A percentile compares a stretch with the other conserved stretches of the same genome.
Evolutionary conservation across 1,140 invertebrate species (phyloP).

Genomic region (Cataglyphis hispanica): DNA sequence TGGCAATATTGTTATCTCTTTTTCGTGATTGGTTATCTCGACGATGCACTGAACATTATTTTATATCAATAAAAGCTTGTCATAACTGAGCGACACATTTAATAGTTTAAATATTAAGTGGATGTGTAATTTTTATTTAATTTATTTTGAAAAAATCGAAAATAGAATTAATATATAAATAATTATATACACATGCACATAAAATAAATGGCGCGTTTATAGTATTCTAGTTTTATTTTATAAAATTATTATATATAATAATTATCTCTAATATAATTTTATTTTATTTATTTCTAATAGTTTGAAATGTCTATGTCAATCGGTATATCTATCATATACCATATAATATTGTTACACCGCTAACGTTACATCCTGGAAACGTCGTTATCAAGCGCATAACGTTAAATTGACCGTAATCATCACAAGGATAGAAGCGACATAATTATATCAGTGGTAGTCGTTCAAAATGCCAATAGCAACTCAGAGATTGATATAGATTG

Average conservation of each 20-base stretch:
- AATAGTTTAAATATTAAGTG: too few relatives aligned
- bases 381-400: slow-evolving; percentile 13
- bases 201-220: too few relatives aligned
- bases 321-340: not conserved
- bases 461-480: slow-evolving; percentile 41
- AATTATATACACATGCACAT: too few relatives aligned
- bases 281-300: not conserved
- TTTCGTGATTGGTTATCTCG: too few relatives aligned
- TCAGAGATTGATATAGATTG: slow-evolving; percentile 46
- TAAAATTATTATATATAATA: not conserved
- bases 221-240: too few relatives aligned
- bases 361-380: not conserved
- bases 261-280: not conserved
- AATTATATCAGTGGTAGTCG: slow-evolving; percentile 43
- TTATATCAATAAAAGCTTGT: too few relatives aligned
- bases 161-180: too few relatives aligned
- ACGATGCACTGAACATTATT: too few relatives aligned
- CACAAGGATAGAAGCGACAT: slow-evolving; percentile 16
- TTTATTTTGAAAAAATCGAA: too few relatives aligned
- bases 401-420: slow-evolving; percentile 9
- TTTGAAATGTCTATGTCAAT: not conserved
- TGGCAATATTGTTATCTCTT: too few relatives aligned
- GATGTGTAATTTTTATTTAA: too few relatives aligned
- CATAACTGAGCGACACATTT: too few relatives aligned
- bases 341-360: slow-evolving; percentile 9